Conservation (phyloP, 2,797 vertebrate species). For the Myripristis jacobus region DNA sequence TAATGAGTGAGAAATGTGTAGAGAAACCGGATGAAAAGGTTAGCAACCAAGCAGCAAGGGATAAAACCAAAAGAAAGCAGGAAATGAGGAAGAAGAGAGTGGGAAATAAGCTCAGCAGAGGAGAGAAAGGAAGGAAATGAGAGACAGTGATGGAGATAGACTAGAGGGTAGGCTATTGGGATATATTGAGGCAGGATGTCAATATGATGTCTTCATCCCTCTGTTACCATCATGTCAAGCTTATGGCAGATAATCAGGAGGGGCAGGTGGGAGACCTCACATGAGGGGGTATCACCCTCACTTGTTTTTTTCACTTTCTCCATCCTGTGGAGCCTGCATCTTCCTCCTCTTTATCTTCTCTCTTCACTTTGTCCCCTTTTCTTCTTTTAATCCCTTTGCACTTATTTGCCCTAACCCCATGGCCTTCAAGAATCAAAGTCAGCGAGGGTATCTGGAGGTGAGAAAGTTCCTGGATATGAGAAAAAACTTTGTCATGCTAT, state of each 20-base stretch:
- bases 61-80: conserved; percentile 33
- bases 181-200: conserved; percentile 63
- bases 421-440: too few relatives aligned
- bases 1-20: neutral
- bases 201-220: conserved; percentile 72
- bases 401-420: too few relatives aligned
- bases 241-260: conserved; percentile 66
- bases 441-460: too few relatives aligned
- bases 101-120: neutral
- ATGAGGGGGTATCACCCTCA: conserved; percentile 44
- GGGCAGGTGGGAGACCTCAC: conserved; percentile 62
- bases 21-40: conserved; percentile 1
- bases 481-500: too few relatives aligned
- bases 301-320: conserved; percentile 26
- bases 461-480: too few relatives aligned
- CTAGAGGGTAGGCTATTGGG: conserved; percentile 46
- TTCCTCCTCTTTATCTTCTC: neutral
- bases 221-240: conserved; percentile 64
- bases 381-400: neutral
- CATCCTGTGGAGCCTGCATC: neutral
- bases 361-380: neutral
- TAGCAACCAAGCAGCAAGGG: conserved; percentile 2
- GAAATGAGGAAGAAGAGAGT: conserved; percentile 13
- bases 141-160: conserved; percentile 64
- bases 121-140: conserved; percentile 47